Evolutionary conservation across 2,113 vertebrate species (phyloP), one percentile per base, ranked within the genome.

Genomic region (Junco hyemalis): DNA sequence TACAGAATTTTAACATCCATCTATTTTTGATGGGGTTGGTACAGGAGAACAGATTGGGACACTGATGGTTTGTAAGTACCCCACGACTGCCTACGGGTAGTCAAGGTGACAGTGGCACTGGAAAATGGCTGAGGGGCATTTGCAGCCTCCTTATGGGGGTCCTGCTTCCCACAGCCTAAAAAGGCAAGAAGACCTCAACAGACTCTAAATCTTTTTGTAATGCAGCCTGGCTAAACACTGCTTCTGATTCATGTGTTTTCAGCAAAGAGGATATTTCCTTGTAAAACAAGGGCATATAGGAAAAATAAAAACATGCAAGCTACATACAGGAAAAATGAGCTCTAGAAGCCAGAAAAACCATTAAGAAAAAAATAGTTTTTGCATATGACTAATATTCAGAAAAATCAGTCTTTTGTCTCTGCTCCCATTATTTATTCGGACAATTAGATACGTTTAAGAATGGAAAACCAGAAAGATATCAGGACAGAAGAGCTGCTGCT

Each of bases 381-480:
- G 72, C 83, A 86, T 6, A 4, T 73, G 29, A 86, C 15, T 88
- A 63, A 77, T 57, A 63, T 68, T 91, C 38, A 54, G 90, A 47
- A 87, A 96, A 94, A 96, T 83, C 64, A 48, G 89, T 26, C 87
- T 73, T 97, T 96, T 93, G 78, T 85, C n/a, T 83, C 82, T 88
- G 71, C 15, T 9, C n/a, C 70, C 4, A 7, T 60, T 25, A 31
- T 93, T 96, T 96, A 97, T 86, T 96, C 68, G 40, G 83, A 87
- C 40, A 16, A 96, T 96, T 96, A 97, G 90, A 91, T 92, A 92
- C 50, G 82, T 96, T 96, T 97, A 96, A 96, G 92, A 95, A 96
- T 91, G 96, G 51, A 97, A 92, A 95, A 63, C 53, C 63, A 95
- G 82, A 96, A 96, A 91, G 72, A 94, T 82, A 87, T 1, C 5